Base-by-base conservation (phyloP, 2,888 invertebrate species). In the Bellardia pandia region DNA sequence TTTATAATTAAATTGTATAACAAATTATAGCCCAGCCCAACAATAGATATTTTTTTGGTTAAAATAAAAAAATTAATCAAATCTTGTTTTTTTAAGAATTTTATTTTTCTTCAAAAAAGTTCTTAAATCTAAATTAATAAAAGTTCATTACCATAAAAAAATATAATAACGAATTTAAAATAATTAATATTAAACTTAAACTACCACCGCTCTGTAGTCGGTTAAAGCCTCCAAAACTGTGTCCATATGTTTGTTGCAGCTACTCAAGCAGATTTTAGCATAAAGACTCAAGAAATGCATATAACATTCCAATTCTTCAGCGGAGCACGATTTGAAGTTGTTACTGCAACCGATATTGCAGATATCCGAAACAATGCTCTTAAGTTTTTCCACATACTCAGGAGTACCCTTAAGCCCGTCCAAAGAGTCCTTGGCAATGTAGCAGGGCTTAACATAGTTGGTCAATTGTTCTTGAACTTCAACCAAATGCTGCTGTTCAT, bases 241-340 rank as follows among this genome's bases (percentile, higher is more conserved):
- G 48, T 91, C 90, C 89, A 93, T 90, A 48, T 93, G 91, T 53
- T 90, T 89, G 14, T 88, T 91, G 89, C 93, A 93, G 9, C 86
- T 91, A 66, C 89, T 90, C 45, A 93, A 75, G 64, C 92, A 93
- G 2, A 90, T 88, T 79, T 93, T 91, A 14, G 93, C 92, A 83
- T 93, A 92, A n/a, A 91, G 90, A 7, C 90, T 89, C 7, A 93
- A 86, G 48, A 91, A 91, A 58, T 90, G 91, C 90, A 92, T 89
- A 33, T 92, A 93, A 69, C 90, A 90, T 84, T 93, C 92, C 58
- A 93, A 89, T 76, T 93, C 91, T 9, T 90, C 89, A 64, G 89
- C 81, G 8, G 90, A 88, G 62, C 92, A 92, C 8, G 89, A 72
- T 0, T 89, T 89, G 64, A 93, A 93, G 14, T 91, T 92, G 2